A percentile compares a stretch with the other conserved stretches of the same genome.
phyloP scores from a whole-genome alignment of 2,113 vertebrate genomes.

The Rhadina sibilatrix region DNA sequence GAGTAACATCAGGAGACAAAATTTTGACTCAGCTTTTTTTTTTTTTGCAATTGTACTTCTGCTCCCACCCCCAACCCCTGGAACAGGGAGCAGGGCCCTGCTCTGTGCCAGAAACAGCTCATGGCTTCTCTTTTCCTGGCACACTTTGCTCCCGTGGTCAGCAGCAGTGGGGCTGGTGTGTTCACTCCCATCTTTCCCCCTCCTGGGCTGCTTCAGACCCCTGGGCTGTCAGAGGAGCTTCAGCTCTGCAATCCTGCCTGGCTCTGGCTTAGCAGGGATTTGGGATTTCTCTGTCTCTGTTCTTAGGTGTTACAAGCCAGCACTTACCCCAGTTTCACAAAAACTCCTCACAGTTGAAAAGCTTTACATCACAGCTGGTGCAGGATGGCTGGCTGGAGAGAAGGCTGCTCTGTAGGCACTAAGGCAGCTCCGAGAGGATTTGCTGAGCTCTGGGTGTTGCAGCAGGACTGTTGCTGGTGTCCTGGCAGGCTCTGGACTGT shows the following conservation, averaged over 20 bases:
- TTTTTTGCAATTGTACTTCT: neutral
- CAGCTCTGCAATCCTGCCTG: neutral
- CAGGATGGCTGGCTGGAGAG: neutral
- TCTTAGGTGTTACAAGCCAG: neutral
- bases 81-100: neutral
- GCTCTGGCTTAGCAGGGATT: neutral
- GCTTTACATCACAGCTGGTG: accelerated
- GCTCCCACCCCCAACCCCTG: neutral
- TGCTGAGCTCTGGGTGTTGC: neutral
- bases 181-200: neutral
- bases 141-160: neutral
- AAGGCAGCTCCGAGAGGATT: neutral
- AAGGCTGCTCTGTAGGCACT: neutral
- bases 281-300: neutral
- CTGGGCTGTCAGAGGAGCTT: neutral
- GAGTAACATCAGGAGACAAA: neutral
- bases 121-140: neutral
- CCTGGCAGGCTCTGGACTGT: neutral
- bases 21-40: neutral
- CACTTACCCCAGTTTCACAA: neutral
- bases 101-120: neutral
- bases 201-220: neutral
- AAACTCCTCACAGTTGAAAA: neutral
- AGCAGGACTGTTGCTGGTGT: neutral
- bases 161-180: neutral